These are phyloP conservation scores for Ascaphus truei DNA, from an alignment of 2,113 vertebrate species.

Conservation along the genomic window DNA sequence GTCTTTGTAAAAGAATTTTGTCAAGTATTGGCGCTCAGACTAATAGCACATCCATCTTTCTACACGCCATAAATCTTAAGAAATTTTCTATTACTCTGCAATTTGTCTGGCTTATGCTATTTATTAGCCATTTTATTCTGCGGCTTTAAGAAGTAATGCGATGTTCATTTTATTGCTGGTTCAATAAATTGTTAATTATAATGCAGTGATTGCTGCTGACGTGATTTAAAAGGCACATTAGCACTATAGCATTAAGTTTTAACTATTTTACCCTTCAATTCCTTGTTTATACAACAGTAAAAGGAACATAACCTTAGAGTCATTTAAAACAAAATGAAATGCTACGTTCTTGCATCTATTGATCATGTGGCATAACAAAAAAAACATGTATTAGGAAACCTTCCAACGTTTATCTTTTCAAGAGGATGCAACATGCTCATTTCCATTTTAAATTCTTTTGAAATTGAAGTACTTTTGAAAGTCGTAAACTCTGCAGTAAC, in stretches of 20 bases:
- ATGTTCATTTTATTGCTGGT: conserved; percentile 87
- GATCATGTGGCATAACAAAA: conserved; percentile 59
- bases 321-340: conserved; percentile 69
- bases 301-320: conserved; percentile 69
- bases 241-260: conserved; percentile 83
- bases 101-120: conserved; percentile 87
- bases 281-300: conserved; percentile 82
- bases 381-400: conserved; percentile 3
- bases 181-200: conserved; percentile 91
- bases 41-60: conserved; percentile 86
- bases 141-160: conserved; percentile 85
- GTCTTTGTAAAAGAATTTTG: conserved; percentile 75
- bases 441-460: conserved; percentile 4
- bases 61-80: conserved; percentile 80
- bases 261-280: conserved; percentile 83
- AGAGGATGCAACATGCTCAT: neutral
- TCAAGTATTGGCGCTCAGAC: conserved; percentile 73
- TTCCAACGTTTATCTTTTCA: neutral
- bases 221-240: conserved; percentile 87
- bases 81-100: conserved; percentile 87
- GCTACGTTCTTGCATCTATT: conserved; percentile 63
- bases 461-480: neutral
- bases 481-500: too few species aligned
- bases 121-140: conserved; percentile 86
- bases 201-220: conserved; percentile 84